Percentiles rank a stretch among this genome's conserved stretches.
These are phyloP conservation scores for Pseudeuparius sepicola DNA, from an alignment of 2,888 invertebrate genomes.

Conservation along the genomic window DNA sequence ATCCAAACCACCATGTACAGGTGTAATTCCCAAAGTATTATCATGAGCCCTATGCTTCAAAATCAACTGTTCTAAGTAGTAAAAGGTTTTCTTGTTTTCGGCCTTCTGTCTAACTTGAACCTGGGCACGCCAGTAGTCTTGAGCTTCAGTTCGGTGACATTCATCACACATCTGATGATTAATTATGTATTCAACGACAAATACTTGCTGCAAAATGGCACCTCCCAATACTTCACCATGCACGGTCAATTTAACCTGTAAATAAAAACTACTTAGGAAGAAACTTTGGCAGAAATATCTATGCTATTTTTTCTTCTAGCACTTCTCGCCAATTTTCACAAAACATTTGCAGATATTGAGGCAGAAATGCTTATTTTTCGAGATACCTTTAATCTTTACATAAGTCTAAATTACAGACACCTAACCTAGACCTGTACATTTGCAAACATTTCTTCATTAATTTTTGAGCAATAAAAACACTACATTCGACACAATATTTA, in stretches of 20 bases:
- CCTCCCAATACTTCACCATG: slow-evolving; percentile 92
- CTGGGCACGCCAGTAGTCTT: slow-evolving; percentile 93
- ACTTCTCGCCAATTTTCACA: too few relatives aligned
- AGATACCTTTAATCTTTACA: too few relatives aligned
- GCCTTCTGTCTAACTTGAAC: slow-evolving; percentile 82
- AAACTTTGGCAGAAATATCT: too few relatives aligned
- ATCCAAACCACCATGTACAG: slow-evolving; percentile 61
- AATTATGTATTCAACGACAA: slow-evolving; percentile 87
- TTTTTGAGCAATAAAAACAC: too few relatives aligned
- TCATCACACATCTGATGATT: slow-evolving; percentile 95
- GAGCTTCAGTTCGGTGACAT: slow-evolving; percentile 93
- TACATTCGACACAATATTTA: too few relatives aligned
- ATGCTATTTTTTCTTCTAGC: too few relatives aligned
- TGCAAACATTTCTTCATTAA: too few relatives aligned
- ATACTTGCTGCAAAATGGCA: slow-evolving; percentile 86
- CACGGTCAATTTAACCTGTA: slow-evolving; percentile 76
- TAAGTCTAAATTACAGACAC: too few relatives aligned
- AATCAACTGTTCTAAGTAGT: slow-evolving; percentile 93
- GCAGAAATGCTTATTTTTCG: too few relatives aligned
- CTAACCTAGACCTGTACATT: too few relatives aligned
- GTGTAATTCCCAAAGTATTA: slow-evolving; percentile 73
- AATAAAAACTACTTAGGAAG: slow-evolving; percentile 8
- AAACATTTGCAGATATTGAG: too few relatives aligned
- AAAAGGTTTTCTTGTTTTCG: slow-evolving; percentile 94
- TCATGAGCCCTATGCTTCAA: slow-evolving; percentile 91